These are phyloP conservation scores for Trachurus trachurus DNA, from an alignment of 2,797 vertebrate species.

Conservation along the genomic window DNA sequence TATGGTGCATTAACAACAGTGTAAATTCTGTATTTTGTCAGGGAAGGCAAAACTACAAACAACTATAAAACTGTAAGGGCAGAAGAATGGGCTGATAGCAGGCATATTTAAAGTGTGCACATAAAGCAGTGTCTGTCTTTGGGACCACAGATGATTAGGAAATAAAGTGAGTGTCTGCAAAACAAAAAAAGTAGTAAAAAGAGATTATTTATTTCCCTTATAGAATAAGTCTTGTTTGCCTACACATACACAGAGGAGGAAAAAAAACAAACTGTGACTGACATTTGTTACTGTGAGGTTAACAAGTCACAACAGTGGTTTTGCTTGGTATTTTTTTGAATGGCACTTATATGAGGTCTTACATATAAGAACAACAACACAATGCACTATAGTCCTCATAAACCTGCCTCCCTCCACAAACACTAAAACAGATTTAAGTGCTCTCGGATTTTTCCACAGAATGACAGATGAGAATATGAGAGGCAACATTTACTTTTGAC, in stretches of 20 bases:
- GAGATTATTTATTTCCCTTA: neutral
- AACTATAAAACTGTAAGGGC: neutral
- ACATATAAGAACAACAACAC: conserved; percentile 12
- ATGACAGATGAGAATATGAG: conserved; percentile 63
- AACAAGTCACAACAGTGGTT: conserved; percentile 6
- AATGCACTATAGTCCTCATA: neutral
- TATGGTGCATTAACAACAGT: neutral
- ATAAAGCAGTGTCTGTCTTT: neutral
- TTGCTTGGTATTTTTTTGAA: conserved; percentile 4
- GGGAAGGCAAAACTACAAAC: neutral
- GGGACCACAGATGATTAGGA: neutral
- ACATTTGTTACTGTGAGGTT: neutral
- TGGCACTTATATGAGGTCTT: neutral
- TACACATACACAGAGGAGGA: no score
- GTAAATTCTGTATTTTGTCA: neutral
- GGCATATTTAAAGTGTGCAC: neutral
- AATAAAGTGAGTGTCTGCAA: neutral
- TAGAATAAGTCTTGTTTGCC: neutral
- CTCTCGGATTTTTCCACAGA: conserved; percentile 18
- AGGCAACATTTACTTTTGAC: conserved; percentile 74
- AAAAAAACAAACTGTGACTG: neutral
- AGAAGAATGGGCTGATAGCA: no score
- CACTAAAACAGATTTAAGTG: conserved; percentile 13
- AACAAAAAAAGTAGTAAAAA: neutral
- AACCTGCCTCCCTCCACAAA: neutral